Base-by-base conservation (phyloP, 2,888 invertebrate genomes). In the Cheilosia variabilis region DNA sequence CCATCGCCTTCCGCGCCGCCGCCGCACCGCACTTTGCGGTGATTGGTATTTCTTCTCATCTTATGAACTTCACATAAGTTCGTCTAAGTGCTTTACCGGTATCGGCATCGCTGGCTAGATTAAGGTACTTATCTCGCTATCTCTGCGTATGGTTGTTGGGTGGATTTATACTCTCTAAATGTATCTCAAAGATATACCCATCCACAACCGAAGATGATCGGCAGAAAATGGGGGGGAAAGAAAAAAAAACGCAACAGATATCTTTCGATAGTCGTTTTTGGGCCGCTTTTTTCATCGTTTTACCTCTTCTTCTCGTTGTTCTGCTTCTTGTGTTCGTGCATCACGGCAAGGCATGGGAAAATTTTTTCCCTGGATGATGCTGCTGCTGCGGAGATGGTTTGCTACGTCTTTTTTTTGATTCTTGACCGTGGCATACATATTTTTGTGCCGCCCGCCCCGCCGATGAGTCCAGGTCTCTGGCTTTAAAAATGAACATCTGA, bases 351-450 rank as follows among this genome's bases (percentile, higher is more conserved):
- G 50, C 81, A 76, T 86, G 86, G 86, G 86, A 86, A 86, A 47
- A 81, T 86, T 86, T 86, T 80, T 86, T 71, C 71, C 52, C 60
- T 75, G 69, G 62, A 66, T 62, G 62, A 34, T 9, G 31, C 31
- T 31, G 31, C 31, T 31, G 31, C 31, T 19, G 43, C n/a, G 62
- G 53, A 55, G 81, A 75, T 80, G 80, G 75, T 73, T 76, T 57
- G 37, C 13, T 17, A 24, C 41, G 37, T 50, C 47, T 22, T 72
- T 60, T 60, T 80, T 55, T 72, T 68, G 72, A 81, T 86, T 86
- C 86, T 86, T 86, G 86, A 86, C 86, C 86, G 86, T 81, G 86
- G 86, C 86, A 86, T 86, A 86, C 81, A 86, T 86, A 86, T 86
- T 86, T 86, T 63, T 75, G 79, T 84, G 68, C 45, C 24, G 41